A percentile compares a stretch with the other conserved stretches of the same genome.
phyloP scores from a whole-genome alignment of 2,113 vertebrate genomes.

The Dissostichus mawsoni region DNA sequence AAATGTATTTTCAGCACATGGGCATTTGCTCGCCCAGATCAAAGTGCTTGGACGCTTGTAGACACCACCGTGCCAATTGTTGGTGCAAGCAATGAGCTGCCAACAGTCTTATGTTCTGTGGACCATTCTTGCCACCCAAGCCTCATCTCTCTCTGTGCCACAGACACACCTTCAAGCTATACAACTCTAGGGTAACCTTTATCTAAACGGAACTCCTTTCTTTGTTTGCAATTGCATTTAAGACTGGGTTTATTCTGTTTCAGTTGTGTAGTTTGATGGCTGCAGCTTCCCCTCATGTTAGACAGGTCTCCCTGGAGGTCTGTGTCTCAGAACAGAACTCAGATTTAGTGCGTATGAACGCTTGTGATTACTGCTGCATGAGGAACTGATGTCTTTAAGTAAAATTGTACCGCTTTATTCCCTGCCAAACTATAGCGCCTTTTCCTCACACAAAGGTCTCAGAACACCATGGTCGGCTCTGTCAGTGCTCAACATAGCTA shows the following conservation, averaged over 20 bases:
- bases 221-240: constrained; percentile 29
- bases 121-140: constrained; percentile 1
- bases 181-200: neutral
- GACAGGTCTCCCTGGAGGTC: constrained; percentile 40
- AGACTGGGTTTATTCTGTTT: constrained; percentile 21
- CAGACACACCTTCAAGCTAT: constrained; percentile 11
- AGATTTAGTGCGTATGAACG: constrained; percentile 43
- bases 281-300: constrained; percentile 42
- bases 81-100: constrained; percentile 45
- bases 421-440: constrained; percentile 47
- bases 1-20: constrained; percentile 20
- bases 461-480: constrained; percentile 64
- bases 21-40: constrained; percentile 22
- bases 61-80: constrained; percentile 51
- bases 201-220: constrained; percentile 17
- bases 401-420: constrained; percentile 56
- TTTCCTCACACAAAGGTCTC: constrained; percentile 51
- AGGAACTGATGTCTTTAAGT: constrained; percentile 53
- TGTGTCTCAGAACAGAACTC: constrained; percentile 29
- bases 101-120: constrained; percentile 43
- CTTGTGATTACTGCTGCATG: constrained; percentile 45
- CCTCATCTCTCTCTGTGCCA: constrained; percentile 13
- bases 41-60: constrained; percentile 46
- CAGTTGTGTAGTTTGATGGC: constrained; percentile 42
- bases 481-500: constrained; percentile 56